phyloP scores from a whole-genome alignment of 2,888 invertebrate genomes.

The Linnaemya vulpina region DNA sequence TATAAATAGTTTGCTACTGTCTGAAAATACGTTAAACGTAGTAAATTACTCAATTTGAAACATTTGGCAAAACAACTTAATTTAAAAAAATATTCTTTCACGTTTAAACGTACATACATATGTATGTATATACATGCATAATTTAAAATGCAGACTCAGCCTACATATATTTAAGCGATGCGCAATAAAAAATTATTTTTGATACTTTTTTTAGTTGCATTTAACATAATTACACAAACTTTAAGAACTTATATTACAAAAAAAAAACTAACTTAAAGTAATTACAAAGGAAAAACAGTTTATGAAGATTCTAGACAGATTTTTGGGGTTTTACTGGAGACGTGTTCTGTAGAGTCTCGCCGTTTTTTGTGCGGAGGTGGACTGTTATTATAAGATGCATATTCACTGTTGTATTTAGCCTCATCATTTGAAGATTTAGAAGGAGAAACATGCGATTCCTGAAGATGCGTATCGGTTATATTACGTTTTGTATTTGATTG shows the following conservation, averaged over 20 bases:
- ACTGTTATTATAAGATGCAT: constrained; percentile 45
- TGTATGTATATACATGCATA: too few relatives aligned
- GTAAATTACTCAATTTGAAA: background rate
- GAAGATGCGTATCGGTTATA: background rate
- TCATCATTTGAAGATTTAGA: constrained; percentile 11
- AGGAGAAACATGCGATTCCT: background rate
- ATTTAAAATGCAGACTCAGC: too few relatives aligned
- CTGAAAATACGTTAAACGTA: background rate
- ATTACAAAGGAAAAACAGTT: constrained; percentile 35
- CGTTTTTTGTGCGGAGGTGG: constrained; percentile 76
- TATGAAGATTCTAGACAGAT: constrained; percentile 49
- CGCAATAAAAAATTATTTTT: background rate
- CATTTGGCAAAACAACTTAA: too few relatives aligned
- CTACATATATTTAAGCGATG: background rate
- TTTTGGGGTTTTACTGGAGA: constrained; percentile 3
- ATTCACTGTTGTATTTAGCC: constrained; percentile 1
- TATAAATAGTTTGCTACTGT: background rate
- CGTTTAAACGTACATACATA: background rate
- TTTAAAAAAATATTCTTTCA: background rate
- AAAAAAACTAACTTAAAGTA: constrained; percentile 43
- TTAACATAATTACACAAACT: constrained; percentile 24
- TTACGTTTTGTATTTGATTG: constrained; percentile 53
- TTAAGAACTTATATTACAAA: constrained; percentile 30
- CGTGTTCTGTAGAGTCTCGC: constrained; percentile 65
- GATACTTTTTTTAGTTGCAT: background rate